Percentiles rank a stretch among this genome's conserved stretches.
Evolutionary conservation across 2,797 vertebrate genomes (phyloP).

Genomic region (Myiothlypis coronata): DNA sequence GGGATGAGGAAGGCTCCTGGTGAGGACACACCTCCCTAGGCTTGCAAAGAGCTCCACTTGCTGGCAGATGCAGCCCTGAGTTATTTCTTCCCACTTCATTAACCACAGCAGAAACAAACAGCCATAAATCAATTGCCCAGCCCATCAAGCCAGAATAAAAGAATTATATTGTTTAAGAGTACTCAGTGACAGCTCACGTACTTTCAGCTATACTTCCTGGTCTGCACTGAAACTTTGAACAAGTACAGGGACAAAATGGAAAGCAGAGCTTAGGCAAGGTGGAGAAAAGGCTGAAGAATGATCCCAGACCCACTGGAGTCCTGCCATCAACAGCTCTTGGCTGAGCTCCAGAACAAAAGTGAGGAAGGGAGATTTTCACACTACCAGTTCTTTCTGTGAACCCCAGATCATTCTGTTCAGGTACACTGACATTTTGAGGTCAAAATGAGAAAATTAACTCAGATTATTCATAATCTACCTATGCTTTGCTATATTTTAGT

Average conservation of each 20-base stretch:
- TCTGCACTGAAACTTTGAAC: neutral
- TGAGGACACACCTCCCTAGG: neutral
- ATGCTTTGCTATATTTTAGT: neutral
- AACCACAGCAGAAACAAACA: neutral
- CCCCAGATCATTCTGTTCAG: neutral
- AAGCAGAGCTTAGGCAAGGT: neutral
- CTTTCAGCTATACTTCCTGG: neutral
- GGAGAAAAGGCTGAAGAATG: neutral
- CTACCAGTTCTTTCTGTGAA: neutral
- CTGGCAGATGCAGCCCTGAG: constrained; percentile 17
- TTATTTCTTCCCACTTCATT: neutral
- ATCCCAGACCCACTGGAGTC: neutral
- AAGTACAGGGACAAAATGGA: neutral
- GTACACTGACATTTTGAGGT: neutral
- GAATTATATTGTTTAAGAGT: neutral
- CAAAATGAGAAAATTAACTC: neutral
- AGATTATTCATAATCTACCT: neutral
- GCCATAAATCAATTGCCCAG: neutral
- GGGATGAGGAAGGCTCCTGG: neutral
- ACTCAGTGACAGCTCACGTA: neutral
- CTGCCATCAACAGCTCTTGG: neutral
- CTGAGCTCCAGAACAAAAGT: neutral
- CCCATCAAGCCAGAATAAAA: neutral
- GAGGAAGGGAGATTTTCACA: neutral
- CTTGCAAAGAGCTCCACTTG: constrained; percentile 66